Base-by-base conservation (phyloP, 92 coral and sea anemone genomes). In the Muricea muricata region DNA sequence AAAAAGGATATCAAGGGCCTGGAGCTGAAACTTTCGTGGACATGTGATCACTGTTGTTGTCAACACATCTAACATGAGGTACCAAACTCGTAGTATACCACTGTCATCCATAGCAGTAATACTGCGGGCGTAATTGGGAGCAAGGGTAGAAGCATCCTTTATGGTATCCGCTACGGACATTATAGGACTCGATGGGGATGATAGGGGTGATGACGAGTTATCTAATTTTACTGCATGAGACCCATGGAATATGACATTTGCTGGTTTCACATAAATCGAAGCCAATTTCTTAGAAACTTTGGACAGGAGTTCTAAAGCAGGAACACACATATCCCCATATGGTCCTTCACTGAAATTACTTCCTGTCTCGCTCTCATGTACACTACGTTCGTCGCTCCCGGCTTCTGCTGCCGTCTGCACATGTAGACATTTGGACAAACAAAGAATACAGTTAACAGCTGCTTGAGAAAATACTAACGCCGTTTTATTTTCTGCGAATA, bases 11-110 rank as follows among this genome's bases (percentile, higher is more conserved):
- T 97, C 99, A 12, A 97, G 61, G 46, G 99, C 93, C 82, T 97
- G 99, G 91, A 97, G 98, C 93, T 97, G 99, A 87, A 82, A 94
- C 45, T 89, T 89, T 68, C 98, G 88, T 85, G 99, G 99, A 74
- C 99, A 97, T 58, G 91, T 92, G 31, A 96, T 92, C 48, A 89
- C 99, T n/a, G 97, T 97, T 74, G 90, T 97, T 54, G 99, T 93
- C 72, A 97, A 96, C 80, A 97, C 99, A 84, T 97, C 99, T 14
- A 97, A 83, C 41, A 97, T 88, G 75, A 97, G 98, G 88, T 92
- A 97, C 99, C 99, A 97, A 0, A 97, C 99, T 2, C 99, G 94
- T 2, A 97, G 87, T 6, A 97, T 93, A 50, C 99, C 98, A 9
- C 98, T 97, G 91, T 93, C 99, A 73, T 97, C 99, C 45, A 93